phyloP scores from a whole-genome alignment of 2,888 invertebrate species.

The Neoaliturus tenellus region DNA sequence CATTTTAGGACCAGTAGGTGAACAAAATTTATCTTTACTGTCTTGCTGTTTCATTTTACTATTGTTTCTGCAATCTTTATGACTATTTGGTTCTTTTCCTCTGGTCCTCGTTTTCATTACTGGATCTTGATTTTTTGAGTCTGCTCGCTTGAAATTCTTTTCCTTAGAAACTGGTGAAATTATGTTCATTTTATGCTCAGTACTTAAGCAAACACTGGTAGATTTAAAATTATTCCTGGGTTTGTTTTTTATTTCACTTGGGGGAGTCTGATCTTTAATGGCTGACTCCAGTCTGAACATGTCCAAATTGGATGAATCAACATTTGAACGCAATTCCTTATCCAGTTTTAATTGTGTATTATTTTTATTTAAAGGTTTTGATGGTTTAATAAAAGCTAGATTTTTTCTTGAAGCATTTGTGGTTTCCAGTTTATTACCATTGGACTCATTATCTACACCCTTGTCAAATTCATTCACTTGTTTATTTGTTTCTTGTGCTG shows the following conservation, averaged over 20 bases:
- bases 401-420: background rate
- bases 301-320: background rate
- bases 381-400: background rate
- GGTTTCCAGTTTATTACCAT: background rate
- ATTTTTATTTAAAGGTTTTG: background rate
- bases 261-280: background rate
- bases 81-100: background rate
- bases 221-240: background rate
- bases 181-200: background rate
- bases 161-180: background rate
- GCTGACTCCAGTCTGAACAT: slow-evolving; percentile 1
- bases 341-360: background rate
- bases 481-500: background rate
- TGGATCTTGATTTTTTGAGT: background rate
- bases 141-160: background rate
- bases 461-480: background rate
- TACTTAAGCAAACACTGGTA: background rate
- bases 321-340: slow-evolving; percentile 11
- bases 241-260: background rate
- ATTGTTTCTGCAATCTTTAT: background rate
- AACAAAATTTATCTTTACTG: background rate
- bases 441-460: background rate
- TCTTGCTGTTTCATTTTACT: background rate
- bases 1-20: background rate
- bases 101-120: background rate